Evolutionary conservation across 1,140 invertebrate species (phyloP), one percentile per base, ranked within the genome.

Genomic region (Cherax quadricarinatus): DNA sequence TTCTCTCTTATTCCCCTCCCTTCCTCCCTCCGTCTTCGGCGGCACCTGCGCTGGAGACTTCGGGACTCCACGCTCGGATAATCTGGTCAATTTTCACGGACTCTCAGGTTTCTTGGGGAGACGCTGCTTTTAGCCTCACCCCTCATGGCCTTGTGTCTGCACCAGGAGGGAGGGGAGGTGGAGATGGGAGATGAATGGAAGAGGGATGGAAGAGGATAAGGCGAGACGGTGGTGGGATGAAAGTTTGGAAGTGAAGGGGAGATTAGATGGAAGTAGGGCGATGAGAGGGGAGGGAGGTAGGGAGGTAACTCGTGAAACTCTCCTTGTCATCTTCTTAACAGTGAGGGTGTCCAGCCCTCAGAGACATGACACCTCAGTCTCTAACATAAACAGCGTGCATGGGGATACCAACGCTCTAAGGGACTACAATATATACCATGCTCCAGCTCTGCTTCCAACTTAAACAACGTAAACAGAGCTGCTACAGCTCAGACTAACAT

Each of bases 21-120:
- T 57, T 3, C 53, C 12, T 57, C 53, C 53, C 12, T 57, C 53
- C 53, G 6, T 57, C 53, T 14, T 57, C 12, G 7, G 7, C 53
- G 53, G 7, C 53, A 57, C 53, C 53, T 57, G 53, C 6, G 53
- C 53, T 57, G 53, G 53, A 21, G 79, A 81, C 53, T 16, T 51
- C 3, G 53, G 18, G 79, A 81, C 24, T 14, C 53, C 12, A n/a
- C 41, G 53, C 79, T 21, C 12, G 79, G 79, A 81, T 81, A 81
- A 80, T 81, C 79, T 81, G 79, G 79, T 81, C 79, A 81, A 81
- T 81, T 81, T 81, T 81, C 79, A 81, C 79, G 79, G 79, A 16
- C 48, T 81, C 49, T 81, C 79, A 48, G 14, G 79, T 81, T 81
- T 81, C 79, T 41, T 21, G 79, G 18, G 53, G 79, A 6, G 6